Base-by-base conservation (phyloP, 2,113 vertebrate species). In the Aspiorhynchus laticeps region DNA sequence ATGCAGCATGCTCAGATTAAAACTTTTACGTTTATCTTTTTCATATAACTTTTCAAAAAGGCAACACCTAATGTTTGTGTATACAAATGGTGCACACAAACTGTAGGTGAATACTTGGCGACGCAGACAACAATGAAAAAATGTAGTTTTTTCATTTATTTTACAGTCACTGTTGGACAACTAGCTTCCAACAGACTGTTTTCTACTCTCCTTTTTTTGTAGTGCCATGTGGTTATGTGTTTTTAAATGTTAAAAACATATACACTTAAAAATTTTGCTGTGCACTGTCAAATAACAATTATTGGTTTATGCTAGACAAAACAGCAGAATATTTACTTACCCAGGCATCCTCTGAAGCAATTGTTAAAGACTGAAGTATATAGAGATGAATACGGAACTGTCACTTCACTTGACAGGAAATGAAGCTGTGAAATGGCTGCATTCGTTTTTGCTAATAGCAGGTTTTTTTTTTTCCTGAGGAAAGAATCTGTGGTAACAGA, bases 371-470 rank as follows among this genome's bases (percentile, higher is more conserved):
- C 21, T 67, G 85, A 85, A 80, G 81, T 61, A 61, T 15, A 31
- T 17, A 38, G 79, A 67, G 56, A 21, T 86, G 87, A 90, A 92
- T 84, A 74, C 81, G 84, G 89, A 88, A 89, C 80, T 73, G 28
- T 43, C 63, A 88, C 59, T 33, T 90, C 59, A 89, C 82, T 88
- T 69, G 65, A 89, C 91, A 94, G 93, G 94, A 95, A 94, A 87
- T 88, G 67, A 87, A 89, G 51, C 74, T 12, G 28, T 87, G 82
- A 91, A 89, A 86, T 59, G 71, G 46, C 21, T 85, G 86, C 63
- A 24, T 71, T 53, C 19, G 38, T 69, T 81, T 17, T 74, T 15
- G 48, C 75, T 85, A 26, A 78, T 48, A 83, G 63, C 73, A 5
- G 4, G n/a, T n/a, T n/a, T 85, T 81, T 85, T 51, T 41, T 85